Conservation (phyloP, 2,888 invertebrate genomes). For the Drosophila putrida region DNA sequence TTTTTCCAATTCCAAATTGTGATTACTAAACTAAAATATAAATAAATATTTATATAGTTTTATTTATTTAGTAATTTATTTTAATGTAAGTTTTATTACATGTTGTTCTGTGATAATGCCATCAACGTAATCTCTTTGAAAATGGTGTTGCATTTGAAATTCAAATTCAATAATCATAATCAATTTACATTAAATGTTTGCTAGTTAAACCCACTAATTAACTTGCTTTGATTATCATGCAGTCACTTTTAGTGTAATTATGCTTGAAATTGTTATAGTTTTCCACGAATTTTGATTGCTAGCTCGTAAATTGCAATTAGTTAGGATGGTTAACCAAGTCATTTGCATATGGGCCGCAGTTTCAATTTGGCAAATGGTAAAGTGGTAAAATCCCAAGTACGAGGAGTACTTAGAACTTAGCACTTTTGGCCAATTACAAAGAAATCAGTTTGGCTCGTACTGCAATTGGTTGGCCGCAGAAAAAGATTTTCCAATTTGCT, state of each 20-base stretch:
- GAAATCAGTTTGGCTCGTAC: constrained; percentile 48
- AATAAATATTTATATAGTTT: no score
- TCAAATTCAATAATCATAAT: background rate
- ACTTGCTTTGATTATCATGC: constrained; percentile 1
- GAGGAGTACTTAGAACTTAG: constrained; percentile 28
- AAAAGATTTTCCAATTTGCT: constrained; percentile 48
- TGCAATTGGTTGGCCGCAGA: constrained; percentile 43
- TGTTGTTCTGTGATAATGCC: background rate
- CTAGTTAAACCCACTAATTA: constrained; percentile 2
- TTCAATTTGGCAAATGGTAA: constrained; percentile 56
- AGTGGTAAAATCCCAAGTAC: constrained; percentile 30
- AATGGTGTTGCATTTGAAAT: background rate
- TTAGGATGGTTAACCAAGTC: constrained; percentile 46
- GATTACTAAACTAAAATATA: no score
- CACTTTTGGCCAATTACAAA: constrained; percentile 56
- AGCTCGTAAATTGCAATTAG: constrained; percentile 58
- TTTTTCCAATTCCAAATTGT: no score
- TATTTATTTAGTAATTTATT: no score
- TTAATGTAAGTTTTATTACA: no score
- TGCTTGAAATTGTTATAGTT: constrained; percentile 36
- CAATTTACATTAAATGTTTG: background rate
- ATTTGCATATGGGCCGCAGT: constrained; percentile 54
- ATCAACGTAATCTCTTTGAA: background rate
- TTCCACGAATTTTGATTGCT: constrained; percentile 36
- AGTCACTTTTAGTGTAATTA: constrained; percentile 25